Percentiles rank a stretch among this genome's conserved stretches.
phyloP scores from a whole-genome alignment of 2,888 invertebrate genomes.

The Tanytarsus gracilentus region DNA sequence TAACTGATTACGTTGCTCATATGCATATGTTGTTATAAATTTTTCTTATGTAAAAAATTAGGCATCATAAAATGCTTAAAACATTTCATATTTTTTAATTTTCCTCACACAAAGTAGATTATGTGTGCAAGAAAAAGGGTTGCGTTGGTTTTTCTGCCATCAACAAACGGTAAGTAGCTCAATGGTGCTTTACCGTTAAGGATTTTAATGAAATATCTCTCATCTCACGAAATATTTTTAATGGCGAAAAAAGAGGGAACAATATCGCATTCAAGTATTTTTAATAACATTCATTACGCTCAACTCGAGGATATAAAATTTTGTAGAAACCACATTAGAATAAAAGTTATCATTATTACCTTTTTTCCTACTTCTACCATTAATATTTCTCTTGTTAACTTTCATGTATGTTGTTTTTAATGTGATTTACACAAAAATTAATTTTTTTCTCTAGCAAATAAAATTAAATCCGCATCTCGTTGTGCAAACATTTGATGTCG shows the following conservation, averaged over 20 bases:
- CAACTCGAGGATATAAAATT: neutral
- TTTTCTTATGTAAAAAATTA: conserved; percentile 8
- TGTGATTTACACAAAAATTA: conserved; percentile 5
- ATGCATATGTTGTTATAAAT: no score
- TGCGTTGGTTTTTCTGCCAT: no score
- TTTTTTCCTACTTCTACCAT: neutral
- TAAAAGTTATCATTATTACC: conserved; percentile 26
- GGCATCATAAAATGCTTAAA: conserved; percentile 21
- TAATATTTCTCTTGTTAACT: neutral
- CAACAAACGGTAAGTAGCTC: no score
- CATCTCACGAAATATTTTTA: no score
- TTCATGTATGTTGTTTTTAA: neutral
- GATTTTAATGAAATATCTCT: conserved; percentile 24
- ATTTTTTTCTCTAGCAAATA: neutral
- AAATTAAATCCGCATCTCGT: conserved; percentile 1
- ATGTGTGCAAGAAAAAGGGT: neutral
- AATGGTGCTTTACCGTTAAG: neutral
- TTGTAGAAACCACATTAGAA: conserved; percentile 27
- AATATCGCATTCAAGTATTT: conserved; percentile 9
- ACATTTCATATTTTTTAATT: conserved; percentile 12
- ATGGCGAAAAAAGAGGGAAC: neutral
- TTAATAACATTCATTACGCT: conserved; percentile 25
- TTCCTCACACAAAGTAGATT: neutral
- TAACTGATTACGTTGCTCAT: no score
- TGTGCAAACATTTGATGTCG: conserved; percentile 12